phyloP scores from a whole-genome alignment of 2,797 vertebrate genomes.

The Microcaecilia unicolor region DNA sequence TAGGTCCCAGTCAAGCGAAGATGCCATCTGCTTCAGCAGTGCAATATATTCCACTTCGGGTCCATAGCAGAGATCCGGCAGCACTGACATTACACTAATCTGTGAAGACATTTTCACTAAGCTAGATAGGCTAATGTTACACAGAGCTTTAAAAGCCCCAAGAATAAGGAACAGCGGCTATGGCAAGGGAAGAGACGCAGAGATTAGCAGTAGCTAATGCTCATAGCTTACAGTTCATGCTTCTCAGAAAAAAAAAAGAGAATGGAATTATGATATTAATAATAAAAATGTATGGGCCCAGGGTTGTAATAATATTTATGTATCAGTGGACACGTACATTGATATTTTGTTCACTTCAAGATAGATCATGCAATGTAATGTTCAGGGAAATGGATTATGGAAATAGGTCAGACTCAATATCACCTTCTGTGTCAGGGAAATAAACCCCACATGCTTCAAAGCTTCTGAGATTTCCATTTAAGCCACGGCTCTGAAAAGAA shows the following conservation, averaged over 20 bases:
- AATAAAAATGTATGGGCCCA: no score
- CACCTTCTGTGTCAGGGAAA: constrained; percentile 7
- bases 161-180: constrained; percentile 47
- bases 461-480: constrained; percentile 1
- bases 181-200: constrained; percentile 38
- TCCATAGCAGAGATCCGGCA: constrained; percentile 60
- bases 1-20: constrained; percentile 40
- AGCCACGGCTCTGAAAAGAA: constrained; percentile 13
- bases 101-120: constrained; percentile 68
- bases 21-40: constrained; percentile 60
- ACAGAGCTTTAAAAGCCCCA: constrained; percentile 52
- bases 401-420: constrained; percentile 20
- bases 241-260: constrained; percentile 14
- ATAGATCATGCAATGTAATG: neutral
- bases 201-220: constrained; percentile 18
- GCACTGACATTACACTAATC: constrained; percentile 70
- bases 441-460: constrained; percentile 15
- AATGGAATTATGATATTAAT: constrained; percentile 10
- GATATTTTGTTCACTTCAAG: constrained; percentile 10
- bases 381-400: neutral
- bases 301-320: neutral
- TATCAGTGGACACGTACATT: constrained; percentile 12
- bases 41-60: constrained; percentile 61
- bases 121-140: constrained; percentile 65
- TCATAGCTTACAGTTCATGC: constrained; percentile 30